Evolutionary conservation across 2,113 vertebrate genomes (phyloP).

Genomic region (Datnioides undecimradiatus): DNA sequence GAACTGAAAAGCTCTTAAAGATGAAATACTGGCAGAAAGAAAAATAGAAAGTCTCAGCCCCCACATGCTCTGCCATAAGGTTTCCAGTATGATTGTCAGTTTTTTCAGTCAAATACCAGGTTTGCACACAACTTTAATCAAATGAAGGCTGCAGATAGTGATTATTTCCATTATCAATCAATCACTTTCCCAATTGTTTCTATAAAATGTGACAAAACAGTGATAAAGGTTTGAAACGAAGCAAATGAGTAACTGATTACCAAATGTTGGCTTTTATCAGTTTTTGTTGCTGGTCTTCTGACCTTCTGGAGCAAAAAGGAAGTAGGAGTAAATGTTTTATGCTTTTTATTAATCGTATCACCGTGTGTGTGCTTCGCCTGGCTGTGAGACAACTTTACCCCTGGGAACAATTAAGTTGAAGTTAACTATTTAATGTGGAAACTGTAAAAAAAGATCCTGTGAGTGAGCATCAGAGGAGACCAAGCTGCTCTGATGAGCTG

Average conservation of each 20-base stretch:
- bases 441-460: background rate
- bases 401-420: background rate
- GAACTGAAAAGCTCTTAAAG: constrained; percentile 4
- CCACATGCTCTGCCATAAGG: background rate
- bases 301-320: background rate
- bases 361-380: background rate
- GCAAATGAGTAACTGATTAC: background rate
- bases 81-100: background rate
- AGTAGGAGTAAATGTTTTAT: background rate
- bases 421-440: background rate
- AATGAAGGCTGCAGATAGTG: background rate
- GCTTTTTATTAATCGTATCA: background rate
- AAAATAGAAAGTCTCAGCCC: background rate
- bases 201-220: background rate
- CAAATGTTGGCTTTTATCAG: too few relatives aligned
- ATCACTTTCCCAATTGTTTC: background rate
- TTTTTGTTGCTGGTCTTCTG: background rate
- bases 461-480: background rate
- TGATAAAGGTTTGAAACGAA: background rate
- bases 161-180: background rate
- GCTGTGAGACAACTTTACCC: background rate
- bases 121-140: background rate
- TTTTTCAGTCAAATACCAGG: background rate
- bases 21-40: constrained; percentile 12
- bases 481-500: background rate